Evolutionary conservation across 2,113 vertebrate species (phyloP).

Genomic region (Catagonus wagneri): DNA sequence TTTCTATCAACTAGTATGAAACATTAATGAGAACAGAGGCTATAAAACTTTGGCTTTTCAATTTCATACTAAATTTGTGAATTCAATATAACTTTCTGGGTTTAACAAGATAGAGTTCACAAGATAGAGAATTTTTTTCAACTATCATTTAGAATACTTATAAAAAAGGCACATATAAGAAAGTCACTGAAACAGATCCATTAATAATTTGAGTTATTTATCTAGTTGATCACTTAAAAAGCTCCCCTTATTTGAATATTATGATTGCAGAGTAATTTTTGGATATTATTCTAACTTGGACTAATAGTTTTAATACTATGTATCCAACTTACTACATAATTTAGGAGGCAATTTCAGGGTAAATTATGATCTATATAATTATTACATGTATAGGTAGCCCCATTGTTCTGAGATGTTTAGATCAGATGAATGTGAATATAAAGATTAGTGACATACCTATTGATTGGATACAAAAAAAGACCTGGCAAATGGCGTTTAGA

Average conservation of each 20-base stretch:
- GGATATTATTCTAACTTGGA: not conserved
- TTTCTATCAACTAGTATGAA: not conserved
- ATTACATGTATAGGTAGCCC: not conserved
- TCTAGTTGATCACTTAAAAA: conserved; percentile 6
- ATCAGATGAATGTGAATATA: not conserved
- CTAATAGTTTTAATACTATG: not conserved
- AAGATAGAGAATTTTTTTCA: not conserved
- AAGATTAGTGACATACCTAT: not conserved
- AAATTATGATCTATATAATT: not conserved
- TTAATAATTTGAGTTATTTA: conserved; percentile 46
- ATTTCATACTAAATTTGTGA: not conserved
- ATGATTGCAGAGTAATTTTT: not conserved
- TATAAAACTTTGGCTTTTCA: not conserved
- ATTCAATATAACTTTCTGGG: not conserved
- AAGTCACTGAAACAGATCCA: not conserved
- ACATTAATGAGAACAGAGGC: not conserved
- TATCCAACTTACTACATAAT: not conserved
- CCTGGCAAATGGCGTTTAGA: not conserved
- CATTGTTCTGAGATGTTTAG: not conserved
- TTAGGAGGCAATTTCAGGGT: not conserved
- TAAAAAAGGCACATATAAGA: conserved; percentile 8
- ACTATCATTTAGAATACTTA: not conserved
- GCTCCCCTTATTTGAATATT: not conserved
- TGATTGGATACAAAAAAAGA: not conserved
- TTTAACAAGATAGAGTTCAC: not conserved